These are phyloP conservation scores for Muntiacus muntjak DNA, from an alignment of 2,113 vertebrate species.

Conservation along the genomic window DNA sequence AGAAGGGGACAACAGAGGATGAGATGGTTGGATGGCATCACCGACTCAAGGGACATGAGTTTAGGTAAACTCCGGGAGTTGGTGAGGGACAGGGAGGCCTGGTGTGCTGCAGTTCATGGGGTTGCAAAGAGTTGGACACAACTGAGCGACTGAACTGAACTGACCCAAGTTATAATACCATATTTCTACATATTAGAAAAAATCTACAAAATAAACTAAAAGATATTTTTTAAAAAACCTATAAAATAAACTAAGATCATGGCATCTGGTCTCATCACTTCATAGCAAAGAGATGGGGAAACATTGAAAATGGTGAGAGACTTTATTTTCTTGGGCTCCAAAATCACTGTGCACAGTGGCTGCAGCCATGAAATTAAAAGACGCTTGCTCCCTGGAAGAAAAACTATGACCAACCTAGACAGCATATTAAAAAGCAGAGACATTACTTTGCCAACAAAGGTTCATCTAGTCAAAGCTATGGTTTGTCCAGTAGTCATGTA, in stretches of 20 bases:
- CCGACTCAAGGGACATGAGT: neutral
- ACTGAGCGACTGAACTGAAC: neutral
- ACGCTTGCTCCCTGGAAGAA: too few relatives aligned
- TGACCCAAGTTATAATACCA: neutral
- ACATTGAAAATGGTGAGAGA: neutral
- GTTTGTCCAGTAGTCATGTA: neutral
- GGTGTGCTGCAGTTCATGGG: neutral
- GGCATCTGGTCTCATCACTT: neutral
- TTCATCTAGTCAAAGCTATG: neutral
- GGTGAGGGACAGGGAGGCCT: neutral
- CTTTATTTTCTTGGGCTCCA: neutral
- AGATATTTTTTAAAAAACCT: too few relatives aligned
- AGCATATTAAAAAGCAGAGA: neutral
- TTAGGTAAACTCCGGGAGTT: neutral
- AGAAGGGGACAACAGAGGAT: neutral
- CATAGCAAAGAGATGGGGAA: neutral
- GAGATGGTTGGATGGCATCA: neutral
- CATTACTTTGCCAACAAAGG: neutral
- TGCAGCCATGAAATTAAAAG: too few relatives aligned
- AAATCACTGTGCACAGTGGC: too few relatives aligned
- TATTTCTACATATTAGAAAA: neutral
- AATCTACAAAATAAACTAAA: neutral
- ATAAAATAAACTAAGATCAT: neutral
- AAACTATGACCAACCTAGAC: too few relatives aligned
- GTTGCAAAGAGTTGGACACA: neutral